phyloP scores from a whole-genome alignment of 37 sponge, comb jelly and placozoan genomes.

The Theonella swinhoei region DNA sequence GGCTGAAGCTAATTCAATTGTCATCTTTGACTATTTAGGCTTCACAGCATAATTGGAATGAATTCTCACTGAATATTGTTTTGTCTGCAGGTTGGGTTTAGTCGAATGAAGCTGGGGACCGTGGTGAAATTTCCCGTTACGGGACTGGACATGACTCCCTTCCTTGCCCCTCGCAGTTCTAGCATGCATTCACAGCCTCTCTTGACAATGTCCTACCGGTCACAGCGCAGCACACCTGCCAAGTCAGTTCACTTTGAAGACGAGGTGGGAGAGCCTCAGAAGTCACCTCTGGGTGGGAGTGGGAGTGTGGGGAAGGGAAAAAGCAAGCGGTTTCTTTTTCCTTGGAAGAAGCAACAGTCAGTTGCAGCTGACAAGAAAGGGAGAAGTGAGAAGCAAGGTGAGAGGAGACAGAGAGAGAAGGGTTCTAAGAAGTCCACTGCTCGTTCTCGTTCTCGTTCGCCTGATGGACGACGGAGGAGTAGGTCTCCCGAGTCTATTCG shows the following conservation, averaged over 20 bases:
- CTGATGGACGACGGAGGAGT: not conserved
- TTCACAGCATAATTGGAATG: too few species aligned
- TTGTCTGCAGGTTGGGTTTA: constrained; percentile 65
- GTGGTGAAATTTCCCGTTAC: constrained; percentile 80
- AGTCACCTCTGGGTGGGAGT: not conserved
- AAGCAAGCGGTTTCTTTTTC: constrained; percentile 24
- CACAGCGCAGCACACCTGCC: constrained; percentile 1
- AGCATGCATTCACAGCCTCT: constrained; percentile 8
- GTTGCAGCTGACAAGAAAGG: not conserved
- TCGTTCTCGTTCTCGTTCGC: not conserved
- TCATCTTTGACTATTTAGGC: too few species aligned
- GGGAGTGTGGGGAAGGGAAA: constrained; percentile 8
- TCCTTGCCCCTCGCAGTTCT: constrained; percentile 41
- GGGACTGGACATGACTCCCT: constrained; percentile 85
- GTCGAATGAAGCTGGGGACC: constrained; percentile 80
- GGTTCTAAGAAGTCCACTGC: not conserved
- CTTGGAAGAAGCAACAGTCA: constrained; percentile 33
- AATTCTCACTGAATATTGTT: too few species aligned
- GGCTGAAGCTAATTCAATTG: too few species aligned
- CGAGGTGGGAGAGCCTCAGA: not conserved
- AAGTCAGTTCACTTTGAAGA: constrained; percentile 49
- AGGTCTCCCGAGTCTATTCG: not conserved
- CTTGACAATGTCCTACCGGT: constrained; percentile 8
- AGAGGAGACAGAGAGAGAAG: not conserved
- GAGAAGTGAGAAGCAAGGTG: constrained; percentile 1